A percentile compares a stretch with the other conserved stretches of the same genome.
Evolutionary conservation across 2,113 vertebrate species (phyloP).

Genomic region (Brachyistius frenatus): DNA sequence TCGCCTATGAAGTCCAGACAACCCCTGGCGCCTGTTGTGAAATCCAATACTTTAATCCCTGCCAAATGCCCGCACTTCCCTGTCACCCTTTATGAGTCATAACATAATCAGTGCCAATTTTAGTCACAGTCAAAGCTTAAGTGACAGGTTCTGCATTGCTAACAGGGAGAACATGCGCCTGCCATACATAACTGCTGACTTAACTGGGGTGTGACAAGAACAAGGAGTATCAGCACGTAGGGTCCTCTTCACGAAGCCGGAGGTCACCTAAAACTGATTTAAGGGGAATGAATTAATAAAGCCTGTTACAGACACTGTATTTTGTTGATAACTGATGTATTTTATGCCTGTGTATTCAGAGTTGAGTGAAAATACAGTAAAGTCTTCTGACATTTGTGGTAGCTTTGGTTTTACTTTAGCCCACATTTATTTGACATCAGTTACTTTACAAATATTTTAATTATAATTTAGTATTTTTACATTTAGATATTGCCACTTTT

Average conservation of each 20-base stretch:
- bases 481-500: too few relatives aligned
- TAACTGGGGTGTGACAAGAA: conserved; percentile 22
- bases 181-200: conserved; percentile 26
- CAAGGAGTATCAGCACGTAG: conserved; percentile 33
- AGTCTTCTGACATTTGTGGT: too few relatives aligned
- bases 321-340: too few relatives aligned
- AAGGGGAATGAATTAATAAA: neutral
- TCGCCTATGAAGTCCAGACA: conserved; percentile 45
- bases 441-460: too few relatives aligned
- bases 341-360: too few relatives aligned
- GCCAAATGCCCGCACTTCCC: conserved; percentile 59
- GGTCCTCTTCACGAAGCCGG: conserved; percentile 5
- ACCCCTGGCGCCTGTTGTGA: conserved; percentile 79
- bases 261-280: conserved; percentile 14
- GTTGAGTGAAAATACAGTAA: too few relatives aligned
- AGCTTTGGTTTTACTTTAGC: too few relatives aligned
- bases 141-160: conserved; percentile 60
- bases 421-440: too few relatives aligned
- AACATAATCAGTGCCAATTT: conserved; percentile 77
- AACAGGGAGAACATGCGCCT: conserved; percentile 37
- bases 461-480: too few relatives aligned
- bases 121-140: conserved; percentile 70
- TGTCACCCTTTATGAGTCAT: conserved; percentile 67
- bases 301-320: too few relatives aligned
- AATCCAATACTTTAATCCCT: conserved; percentile 74